Evolutionary conservation across 1,140 invertebrate genomes (phyloP).

Genomic region (Camponotus pennsylvanicus): DNA sequence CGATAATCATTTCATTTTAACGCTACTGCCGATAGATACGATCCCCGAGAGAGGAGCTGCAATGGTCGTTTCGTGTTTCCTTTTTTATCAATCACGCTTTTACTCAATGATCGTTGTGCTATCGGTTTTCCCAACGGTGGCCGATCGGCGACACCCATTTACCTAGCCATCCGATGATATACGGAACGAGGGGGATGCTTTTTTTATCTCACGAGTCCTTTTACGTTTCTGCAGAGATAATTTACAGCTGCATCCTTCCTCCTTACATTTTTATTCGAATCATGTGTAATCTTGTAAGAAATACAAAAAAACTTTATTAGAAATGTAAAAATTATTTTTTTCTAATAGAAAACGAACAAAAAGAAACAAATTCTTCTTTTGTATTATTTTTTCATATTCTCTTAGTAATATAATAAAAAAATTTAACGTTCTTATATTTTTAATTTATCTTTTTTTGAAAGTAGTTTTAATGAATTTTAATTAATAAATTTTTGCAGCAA

Average conservation of each 20-base stretch:
- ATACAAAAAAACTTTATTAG: too few species aligned
- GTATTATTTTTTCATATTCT: too few species aligned
- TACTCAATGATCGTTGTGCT: slow-evolving; percentile 77
- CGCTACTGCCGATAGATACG: slow-evolving; percentile 45
- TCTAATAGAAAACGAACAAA: too few species aligned
- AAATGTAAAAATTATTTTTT: too few species aligned
- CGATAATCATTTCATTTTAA: slow-evolving; percentile 38
- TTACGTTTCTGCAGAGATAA: slow-evolving; percentile 47
- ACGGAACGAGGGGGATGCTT: slow-evolving; percentile 29
- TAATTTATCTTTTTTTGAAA: too few species aligned
- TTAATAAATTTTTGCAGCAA: too few species aligned
- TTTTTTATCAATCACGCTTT: slow-evolving; percentile 79
- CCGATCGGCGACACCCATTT: slow-evolving; percentile 52
- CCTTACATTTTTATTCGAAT: background rate
- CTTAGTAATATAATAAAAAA: too few species aligned
- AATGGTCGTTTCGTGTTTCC: slow-evolving; percentile 39
- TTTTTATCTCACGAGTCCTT: slow-evolving; percentile 59
- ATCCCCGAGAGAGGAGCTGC: slow-evolving; percentile 53
- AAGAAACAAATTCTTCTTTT: too few species aligned
- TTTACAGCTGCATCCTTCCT: background rate
- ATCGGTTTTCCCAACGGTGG: slow-evolving; percentile 60
- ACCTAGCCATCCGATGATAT: slow-evolving; percentile 49
- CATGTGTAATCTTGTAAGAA: background rate
- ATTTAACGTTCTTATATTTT: too few species aligned
- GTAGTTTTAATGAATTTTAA: too few species aligned